Evolutionary conservation across 2,888 invertebrate species (phyloP), one percentile per base, ranked within the genome.

Genomic region (Allacma fusca): DNA sequence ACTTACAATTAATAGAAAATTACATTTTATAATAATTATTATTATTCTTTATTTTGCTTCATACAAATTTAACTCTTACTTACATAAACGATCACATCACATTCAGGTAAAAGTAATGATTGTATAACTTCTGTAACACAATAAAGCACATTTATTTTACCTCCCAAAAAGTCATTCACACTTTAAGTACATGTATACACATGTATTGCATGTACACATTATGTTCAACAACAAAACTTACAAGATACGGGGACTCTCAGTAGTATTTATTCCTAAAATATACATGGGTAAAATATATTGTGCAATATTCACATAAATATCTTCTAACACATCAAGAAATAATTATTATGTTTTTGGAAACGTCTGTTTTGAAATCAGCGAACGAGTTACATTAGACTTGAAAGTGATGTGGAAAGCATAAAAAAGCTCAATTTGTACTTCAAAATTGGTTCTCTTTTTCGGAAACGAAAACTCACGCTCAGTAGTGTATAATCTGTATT

Each of bases 391-490:
- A 65, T 28, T 50, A 50, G 19, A 50, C n/a, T 50, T 19, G n/a
- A 65, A 65, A 65, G 19, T 19, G 19, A 68, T 40, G 40, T 40
- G 44, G 43, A 70, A 70, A 70, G 44, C 44, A 34, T 50, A 21
- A 44, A 70, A 43, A 70, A 70, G 69, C 69, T 70, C 69, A 40
- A 44, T 70, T 70, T 70, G 69, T 70, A 70, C 69, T 70, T 70
- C 13, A 34, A 68, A 7, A 65, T 13, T 65, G 24, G 65, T 13
- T 28, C 26, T 65, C 24, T 65, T 5, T 28, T 29, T 65, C 24
- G 26, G 29, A 19, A 28, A 9, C 29, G 26, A 28, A 50, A n/a
- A 50, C 50, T 50, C 19, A 50, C n/a, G 34, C 34, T 34, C 5
- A n/a, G n/a, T n/a, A n/a, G n/a, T n/a, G n/a, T n/a, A n/a, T n/a